A percentile compares a stretch with the other conserved stretches of the same genome.
Evolutionary conservation across 2,888 invertebrate genomes (phyloP).

Genomic region (Rosalia funebris): DNA sequence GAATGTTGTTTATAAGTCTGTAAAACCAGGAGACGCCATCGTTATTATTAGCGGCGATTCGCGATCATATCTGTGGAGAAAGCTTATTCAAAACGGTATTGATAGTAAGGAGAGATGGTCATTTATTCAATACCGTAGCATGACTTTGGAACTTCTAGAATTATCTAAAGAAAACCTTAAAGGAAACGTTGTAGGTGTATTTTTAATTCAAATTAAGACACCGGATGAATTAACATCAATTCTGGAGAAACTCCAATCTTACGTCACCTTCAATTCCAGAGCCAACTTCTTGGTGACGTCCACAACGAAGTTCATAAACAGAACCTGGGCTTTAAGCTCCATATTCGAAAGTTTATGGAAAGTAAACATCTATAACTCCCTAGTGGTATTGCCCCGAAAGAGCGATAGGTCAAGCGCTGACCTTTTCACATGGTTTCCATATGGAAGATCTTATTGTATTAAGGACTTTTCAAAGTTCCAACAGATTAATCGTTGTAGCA

Average conservation of each 20-base stretch:
- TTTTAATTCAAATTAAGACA: neutral
- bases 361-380: slow-evolving; percentile 14
- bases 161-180: neutral
- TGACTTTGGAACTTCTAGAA: neutral
- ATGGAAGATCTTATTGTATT: neutral
- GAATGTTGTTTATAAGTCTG: neutral
- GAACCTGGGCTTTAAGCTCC: neutral
- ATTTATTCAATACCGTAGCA: neutral
- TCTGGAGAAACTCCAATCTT: neutral
- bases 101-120: neutral
- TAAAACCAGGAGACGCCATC: neutral
- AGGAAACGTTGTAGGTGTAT: slow-evolving; percentile 2
- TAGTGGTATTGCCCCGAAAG: neutral
- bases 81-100: neutral
- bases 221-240: neutral
- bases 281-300: slow-evolving; percentile 10
- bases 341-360: slow-evolving; percentile 12
- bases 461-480: neutral
- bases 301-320: neutral
- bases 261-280: slow-evolving; percentile 4
- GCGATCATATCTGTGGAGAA: neutral
- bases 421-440: slow-evolving; percentile 15
- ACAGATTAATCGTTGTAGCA: neutral
- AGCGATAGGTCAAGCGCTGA: neutral
- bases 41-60: neutral